Conservation (phyloP, 2,888 invertebrate species). For the Melieria crassipennis region DNA sequence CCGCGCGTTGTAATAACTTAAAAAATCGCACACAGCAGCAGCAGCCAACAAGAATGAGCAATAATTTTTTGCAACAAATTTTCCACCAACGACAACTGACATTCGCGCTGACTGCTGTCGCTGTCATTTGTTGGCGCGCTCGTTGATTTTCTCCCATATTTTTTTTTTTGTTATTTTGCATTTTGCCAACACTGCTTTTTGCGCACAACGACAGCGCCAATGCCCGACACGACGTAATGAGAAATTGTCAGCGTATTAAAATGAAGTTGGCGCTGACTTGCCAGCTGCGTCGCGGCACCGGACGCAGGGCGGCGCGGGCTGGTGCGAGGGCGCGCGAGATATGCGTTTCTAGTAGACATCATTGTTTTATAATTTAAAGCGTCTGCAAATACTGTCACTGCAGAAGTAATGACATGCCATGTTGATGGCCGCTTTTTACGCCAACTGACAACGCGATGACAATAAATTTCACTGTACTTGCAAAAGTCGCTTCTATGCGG, state of each 20-base stretch:
- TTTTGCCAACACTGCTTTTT: background rate
- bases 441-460: too few relatives aligned
- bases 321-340: too few relatives aligned
- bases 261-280: background rate
- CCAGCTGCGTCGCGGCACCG: background rate
- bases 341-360: too few relatives aligned
- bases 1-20: slow-evolving; percentile 19
- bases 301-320: too few relatives aligned
- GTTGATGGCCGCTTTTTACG: too few relatives aligned
- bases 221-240: slow-evolving; percentile 21
- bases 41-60: background rate
- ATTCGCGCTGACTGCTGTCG: slow-evolving; percentile 6
- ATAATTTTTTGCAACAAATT: slow-evolving; percentile 12
- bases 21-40: background rate
- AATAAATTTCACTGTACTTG: too few relatives aligned
- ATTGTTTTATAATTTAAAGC: too few relatives aligned
- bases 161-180: slow-evolving; percentile 10
- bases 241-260: slow-evolving; percentile 28
- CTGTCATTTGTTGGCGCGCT: background rate
- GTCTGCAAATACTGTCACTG: too few relatives aligned
- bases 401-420: too few relatives aligned
- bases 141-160: background rate
- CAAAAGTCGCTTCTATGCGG: too few relatives aligned
- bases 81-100: slow-evolving; percentile 27
- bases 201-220: background rate